Evolutionary conservation across 30 jellyfish, hydroid and myxozoan species (phyloP), one percentile per base, ranked within the genome.

Genomic region (Phacellophora camtschatica): DNA sequence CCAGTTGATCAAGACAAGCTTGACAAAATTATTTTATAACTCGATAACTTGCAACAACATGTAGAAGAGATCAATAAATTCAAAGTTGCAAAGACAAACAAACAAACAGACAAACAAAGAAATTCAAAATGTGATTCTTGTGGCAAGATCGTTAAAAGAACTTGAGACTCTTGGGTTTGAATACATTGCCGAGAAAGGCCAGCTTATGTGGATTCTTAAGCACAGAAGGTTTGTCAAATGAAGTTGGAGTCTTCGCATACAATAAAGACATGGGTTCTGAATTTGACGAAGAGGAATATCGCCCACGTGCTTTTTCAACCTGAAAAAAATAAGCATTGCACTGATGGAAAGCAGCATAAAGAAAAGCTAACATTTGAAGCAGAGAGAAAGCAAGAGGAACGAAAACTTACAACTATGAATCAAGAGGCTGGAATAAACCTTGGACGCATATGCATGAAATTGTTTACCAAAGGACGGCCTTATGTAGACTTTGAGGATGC

Each of bases 1-100:
- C 70, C 34, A 55, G 70, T 36, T 56, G 71, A 56, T 56, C 71
- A 56, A 56, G 71, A 20, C 71, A 56, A 56, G 61, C 61, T 46
- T 46, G 61, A 46, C 61, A 46, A 46, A 46, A 46, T 46, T 1
- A 46, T 46, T 12, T 25, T 29, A 46, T 16, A 10, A 13, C 18
- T 46, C 61, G 29, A 46, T 13, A 46, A 10, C 25, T 46, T 56
- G 2, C 71, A 56, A 56, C 71, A 56, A 56, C 71, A 56, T 18
- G 71, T 56, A 4, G 71, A 56, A 56, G 71, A 56, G 71, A 56
- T 56, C 71, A 11, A 20, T 11, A 56, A 56, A 22, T 20, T 32
- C 20, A 20, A 56, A 11, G 71, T 56, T 56, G 0, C 71, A n/a
- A n/a, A n/a, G n/a, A n/a, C n/a, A n/a, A n/a, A n/a, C 67, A 23